These are phyloP conservation scores for Odontesthes bonariensis DNA, from an alignment of 2,113 vertebrate species.

Conservation along the genomic window DNA sequence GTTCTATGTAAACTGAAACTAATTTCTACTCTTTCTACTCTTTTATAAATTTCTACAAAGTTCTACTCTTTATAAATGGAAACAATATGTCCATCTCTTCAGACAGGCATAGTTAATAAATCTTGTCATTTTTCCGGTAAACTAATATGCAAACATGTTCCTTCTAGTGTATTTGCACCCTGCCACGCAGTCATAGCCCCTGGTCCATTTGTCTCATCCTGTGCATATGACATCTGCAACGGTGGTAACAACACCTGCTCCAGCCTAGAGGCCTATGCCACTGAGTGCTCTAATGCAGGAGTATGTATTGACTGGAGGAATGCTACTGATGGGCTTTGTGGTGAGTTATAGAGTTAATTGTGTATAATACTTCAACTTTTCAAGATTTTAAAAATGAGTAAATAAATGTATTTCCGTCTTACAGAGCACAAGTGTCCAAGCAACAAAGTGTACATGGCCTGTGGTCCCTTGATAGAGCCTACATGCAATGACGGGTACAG, in stretches of 20 bases:
- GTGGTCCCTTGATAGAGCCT: constrained; percentile 78
- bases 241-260: constrained; percentile 70
- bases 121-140: background rate
- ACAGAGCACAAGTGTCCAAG: constrained; percentile 85
- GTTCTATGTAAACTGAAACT: too few species aligned
- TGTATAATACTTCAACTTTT: background rate
- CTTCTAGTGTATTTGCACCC: constrained; percentile 81
- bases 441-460: constrained; percentile 83
- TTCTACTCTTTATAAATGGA: too few species aligned
- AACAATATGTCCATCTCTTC: too few species aligned
- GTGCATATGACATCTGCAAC: constrained; percentile 82
- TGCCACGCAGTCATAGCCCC: constrained; percentile 82
- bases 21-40: too few species aligned
- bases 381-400: background rate
- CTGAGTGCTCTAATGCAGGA: constrained; percentile 81
- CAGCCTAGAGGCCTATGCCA: constrained; percentile 87
- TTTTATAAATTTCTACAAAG: too few species aligned
- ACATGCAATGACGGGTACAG: constrained; percentile 86
- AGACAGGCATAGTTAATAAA: too few species aligned
- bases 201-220: constrained; percentile 78
- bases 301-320: constrained; percentile 90
- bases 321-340: constrained; percentile 79
- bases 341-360: constrained; percentile 77
- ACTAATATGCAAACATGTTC: background rate
- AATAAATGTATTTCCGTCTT: constrained; percentile 19